Conservation (phyloP, 2,888 invertebrate genomes). For the Tenthredo mesomela region DNA sequence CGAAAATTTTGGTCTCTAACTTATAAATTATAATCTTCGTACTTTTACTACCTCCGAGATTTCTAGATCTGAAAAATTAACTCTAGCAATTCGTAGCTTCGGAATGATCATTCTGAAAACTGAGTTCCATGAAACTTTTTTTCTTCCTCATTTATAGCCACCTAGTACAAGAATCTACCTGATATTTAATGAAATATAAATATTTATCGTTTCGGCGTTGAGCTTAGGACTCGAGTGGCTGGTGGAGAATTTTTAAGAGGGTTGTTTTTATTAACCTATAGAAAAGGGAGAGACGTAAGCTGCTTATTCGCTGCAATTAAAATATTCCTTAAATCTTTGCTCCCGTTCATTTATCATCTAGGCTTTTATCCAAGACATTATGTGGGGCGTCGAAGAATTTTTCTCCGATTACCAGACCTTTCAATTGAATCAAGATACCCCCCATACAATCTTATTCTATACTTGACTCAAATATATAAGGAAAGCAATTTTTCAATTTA, state of each 20-base stretch:
- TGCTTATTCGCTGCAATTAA: conserved; percentile 75
- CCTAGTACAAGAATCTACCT: neutral
- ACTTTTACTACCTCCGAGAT: too few relatives aligned
- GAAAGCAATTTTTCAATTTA: neutral
- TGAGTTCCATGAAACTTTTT: too few relatives aligned
- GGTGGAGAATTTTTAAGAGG: conserved; percentile 42
- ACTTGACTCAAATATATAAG: neutral
- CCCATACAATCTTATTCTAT: neutral
- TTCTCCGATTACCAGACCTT: conserved; percentile 10
- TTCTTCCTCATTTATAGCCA: neutral
- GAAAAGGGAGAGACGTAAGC: conserved; percentile 69
- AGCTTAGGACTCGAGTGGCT: conserved; percentile 1
- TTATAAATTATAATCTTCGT: neutral
- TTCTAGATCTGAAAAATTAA: too few relatives aligned
- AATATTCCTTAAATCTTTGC: conserved; percentile 74
- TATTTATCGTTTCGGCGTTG: neutral
- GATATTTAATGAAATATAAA: neutral
- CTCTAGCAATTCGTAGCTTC: too few relatives aligned
- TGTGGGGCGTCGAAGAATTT: neutral
- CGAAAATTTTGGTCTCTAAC: neutral
- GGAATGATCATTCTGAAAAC: too few relatives aligned
- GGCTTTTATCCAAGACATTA: conserved; percentile 4
- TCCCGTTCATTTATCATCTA: conserved; percentile 26
- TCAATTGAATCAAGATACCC: neutral
- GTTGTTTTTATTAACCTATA: conserved; percentile 70